Percentiles rank a stretch among this genome's conserved stretches.
These are phyloP conservation scores for Takifugu bimaculatus DNA, from an alignment of 2,113 vertebrate genomes.

Conservation along the genomic window DNA sequence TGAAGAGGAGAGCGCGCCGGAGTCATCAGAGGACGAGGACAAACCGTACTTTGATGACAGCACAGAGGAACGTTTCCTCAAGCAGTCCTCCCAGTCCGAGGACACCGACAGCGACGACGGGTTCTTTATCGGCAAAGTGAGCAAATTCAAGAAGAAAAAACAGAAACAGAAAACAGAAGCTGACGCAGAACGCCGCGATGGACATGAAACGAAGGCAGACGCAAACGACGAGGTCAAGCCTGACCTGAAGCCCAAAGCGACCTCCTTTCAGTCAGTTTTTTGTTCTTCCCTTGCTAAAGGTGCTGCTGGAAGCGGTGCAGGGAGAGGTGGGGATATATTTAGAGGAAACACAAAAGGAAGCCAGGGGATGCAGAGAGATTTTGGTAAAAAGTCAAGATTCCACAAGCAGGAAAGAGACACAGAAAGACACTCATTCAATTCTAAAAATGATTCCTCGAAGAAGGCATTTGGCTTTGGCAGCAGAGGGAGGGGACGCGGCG, in stretches of 20 bases:
- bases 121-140: slow-evolving; percentile 93
- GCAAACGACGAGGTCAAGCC: slow-evolving; percentile 23
- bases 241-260: slow-evolving; percentile 47
- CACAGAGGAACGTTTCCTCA: slow-evolving; percentile 93
- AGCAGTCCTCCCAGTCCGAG: slow-evolving; percentile 86
- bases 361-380: slow-evolving; percentile 12
- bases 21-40: slow-evolving; percentile 61
- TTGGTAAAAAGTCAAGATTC: slow-evolving; percentile 28
- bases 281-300: slow-evolving; percentile 76
- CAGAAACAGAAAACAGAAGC: slow-evolving; percentile 6
- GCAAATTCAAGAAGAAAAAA: slow-evolving; percentile 80
- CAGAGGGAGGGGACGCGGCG: slow-evolving; percentile 35
- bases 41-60: slow-evolving; percentile 72
- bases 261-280: slow-evolving; percentile 81
- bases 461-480: slow-evolving; percentile 1
- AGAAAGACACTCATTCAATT: slow-evolving; percentile 6
- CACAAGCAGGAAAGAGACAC: slow-evolving; percentile 13
- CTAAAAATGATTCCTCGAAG: slow-evolving; percentile 2
- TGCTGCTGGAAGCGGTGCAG: slow-evolving; percentile 9
- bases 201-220: slow-evolving; percentile 1
- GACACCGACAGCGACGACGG: slow-evolving; percentile 78
- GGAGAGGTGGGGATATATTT: slow-evolving; percentile 26
- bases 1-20: slow-evolving; percentile 62
- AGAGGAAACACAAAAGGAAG: slow-evolving; percentile 11
- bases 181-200: slow-evolving; percentile 2